phyloP scores from a whole-genome alignment of 2,888 invertebrate species.

The Diplolepis rosae region DNA sequence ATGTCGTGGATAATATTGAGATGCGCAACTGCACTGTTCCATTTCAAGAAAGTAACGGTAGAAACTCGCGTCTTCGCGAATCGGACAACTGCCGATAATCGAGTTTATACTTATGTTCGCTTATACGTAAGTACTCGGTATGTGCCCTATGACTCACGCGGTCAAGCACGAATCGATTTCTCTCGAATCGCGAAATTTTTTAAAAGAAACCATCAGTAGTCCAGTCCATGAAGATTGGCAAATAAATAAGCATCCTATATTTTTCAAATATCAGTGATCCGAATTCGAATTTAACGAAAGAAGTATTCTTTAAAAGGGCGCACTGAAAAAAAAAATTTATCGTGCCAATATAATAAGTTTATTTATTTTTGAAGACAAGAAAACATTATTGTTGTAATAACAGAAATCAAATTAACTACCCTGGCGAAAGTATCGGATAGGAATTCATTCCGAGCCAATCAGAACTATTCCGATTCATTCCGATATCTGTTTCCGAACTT shows the following conservation, averaged over 20 bases:
- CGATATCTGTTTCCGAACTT: no score
- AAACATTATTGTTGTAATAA: no score
- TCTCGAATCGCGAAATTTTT: constrained; percentile 2
- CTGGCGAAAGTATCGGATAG: no score
- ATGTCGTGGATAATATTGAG: background rate
- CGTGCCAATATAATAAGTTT: no score
- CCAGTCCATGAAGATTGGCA: background rate
- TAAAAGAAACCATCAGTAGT: constrained; percentile 19
- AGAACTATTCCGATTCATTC: no score
- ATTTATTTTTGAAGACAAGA: no score
- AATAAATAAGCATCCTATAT: background rate
- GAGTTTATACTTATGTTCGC: constrained; percentile 7
- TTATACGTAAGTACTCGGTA: constrained; percentile 25
- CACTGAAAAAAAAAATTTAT: no score
- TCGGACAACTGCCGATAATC: constrained; percentile 5
- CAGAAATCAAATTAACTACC: no score
- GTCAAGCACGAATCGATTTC: constrained; percentile 28
- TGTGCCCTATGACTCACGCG: constrained; percentile 31
- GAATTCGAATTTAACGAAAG: background rate
- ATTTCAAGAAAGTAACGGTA: constrained; percentile 15
- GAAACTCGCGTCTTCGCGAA: constrained; percentile 1
- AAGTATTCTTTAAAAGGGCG: no score
- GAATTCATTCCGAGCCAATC: no score
- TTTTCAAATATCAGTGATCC: background rate
- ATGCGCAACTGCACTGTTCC: background rate